A percentile compares a stretch with the other conserved stretches of the same genome.
Evolutionary conservation across 2,113 vertebrate genomes (phyloP).

Genomic region (Irena cyanogastra): DNA sequence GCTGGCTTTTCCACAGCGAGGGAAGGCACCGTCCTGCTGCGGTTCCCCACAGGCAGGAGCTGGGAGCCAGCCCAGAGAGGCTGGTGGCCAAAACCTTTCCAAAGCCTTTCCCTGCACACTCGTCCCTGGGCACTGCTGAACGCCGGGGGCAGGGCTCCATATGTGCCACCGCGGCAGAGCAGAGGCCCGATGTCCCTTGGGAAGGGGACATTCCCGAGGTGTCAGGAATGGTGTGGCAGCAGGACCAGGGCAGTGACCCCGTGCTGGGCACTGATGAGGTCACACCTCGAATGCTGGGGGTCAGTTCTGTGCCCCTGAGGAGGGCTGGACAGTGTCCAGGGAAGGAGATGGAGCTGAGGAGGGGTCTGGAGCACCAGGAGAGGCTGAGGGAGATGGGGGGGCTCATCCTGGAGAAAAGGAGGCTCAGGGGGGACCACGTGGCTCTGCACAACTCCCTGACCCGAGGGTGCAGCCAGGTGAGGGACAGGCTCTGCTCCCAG

Average conservation of each 20-base stretch:
- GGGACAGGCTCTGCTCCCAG: background rate
- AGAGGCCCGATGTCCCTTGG: background rate
- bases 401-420: background rate
- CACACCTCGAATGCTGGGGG: background rate
- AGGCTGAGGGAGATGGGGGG: background rate
- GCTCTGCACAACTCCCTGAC: background rate
- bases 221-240: background rate
- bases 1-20: rapidly evolving
- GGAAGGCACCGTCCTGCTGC: background rate
- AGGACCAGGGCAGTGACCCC: background rate
- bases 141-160: rapidly evolving
- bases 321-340: background rate
- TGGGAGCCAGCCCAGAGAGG: background rate
- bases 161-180: rapidly evolving
- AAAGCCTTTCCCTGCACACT: background rate
- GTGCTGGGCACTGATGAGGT: background rate
- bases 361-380: background rate
- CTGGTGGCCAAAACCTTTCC: background rate
- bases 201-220: background rate
- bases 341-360: background rate
- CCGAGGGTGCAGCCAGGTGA: background rate
- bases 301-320: background rate
- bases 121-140: rapidly evolving
- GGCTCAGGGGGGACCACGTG: background rate
- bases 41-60: background rate